A percentile compares a stretch with the other conserved stretches of the same genome.
These are phyloP conservation scores for Diprion similis DNA, from an alignment of 1,140 invertebrate genomes.

Conservation along the genomic window DNA sequence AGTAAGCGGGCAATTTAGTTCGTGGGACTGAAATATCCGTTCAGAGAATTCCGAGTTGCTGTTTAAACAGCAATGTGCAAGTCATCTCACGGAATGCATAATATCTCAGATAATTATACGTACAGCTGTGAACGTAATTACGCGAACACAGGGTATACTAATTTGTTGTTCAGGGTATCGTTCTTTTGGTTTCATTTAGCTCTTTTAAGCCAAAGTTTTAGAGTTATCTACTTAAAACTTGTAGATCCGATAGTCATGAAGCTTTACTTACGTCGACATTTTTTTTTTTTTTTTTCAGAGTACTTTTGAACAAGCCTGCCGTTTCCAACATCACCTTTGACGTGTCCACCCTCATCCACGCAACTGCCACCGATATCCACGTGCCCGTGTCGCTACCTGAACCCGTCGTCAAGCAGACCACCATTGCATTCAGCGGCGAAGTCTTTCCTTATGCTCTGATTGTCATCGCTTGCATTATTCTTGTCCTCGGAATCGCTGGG, in stretches of 20 bases:
- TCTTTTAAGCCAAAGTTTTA: not conserved
- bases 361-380: slow-evolving; percentile 73
- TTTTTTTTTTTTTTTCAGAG: slow-evolving; percentile 50
- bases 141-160: not conserved
- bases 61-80: too few species aligned
- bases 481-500: slow-evolving; percentile 82
- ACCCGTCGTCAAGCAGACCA: slow-evolving; percentile 61
- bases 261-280: slow-evolving; percentile 6
- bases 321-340: slow-evolving; percentile 72
- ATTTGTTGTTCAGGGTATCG: slow-evolving; percentile 4
- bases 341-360: slow-evolving; percentile 68
- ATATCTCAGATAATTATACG: not conserved
- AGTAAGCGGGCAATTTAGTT: too few species aligned
- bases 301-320: slow-evolving; percentile 65
- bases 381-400: slow-evolving; percentile 65
- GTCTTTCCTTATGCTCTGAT: slow-evolving; percentile 88
- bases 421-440: slow-evolving; percentile 71
- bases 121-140: not conserved
- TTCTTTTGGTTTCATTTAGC: not conserved
- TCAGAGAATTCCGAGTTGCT: too few species aligned
- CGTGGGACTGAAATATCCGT: too few species aligned
- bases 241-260: not conserved
- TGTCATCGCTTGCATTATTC: slow-evolving; percentile 84
- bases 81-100: not conserved
- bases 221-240: slow-evolving; percentile 22